Conservation (phyloP, 2,113 vertebrate genomes). For the Eptesicus fuscus region DNA sequence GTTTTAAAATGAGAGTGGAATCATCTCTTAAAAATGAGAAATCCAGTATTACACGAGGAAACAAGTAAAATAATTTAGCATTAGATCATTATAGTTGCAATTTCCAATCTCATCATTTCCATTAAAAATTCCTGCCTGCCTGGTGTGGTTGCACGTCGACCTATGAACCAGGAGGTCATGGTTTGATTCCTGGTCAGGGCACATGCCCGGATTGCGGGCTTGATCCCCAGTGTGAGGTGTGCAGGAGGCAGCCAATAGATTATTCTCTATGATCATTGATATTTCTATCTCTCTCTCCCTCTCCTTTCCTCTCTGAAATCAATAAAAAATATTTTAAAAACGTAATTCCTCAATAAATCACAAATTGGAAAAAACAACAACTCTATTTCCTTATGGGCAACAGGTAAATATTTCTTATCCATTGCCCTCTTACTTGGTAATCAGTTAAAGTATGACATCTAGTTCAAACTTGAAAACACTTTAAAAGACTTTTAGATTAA, state of each 20-base stretch:
- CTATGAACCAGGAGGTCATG: no score
- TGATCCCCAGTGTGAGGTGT: no score
- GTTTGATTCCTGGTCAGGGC: no score
- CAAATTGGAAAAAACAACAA: no score
- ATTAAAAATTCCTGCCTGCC: neutral
- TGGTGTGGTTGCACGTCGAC: no score
- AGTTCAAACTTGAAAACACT: slow-evolving; percentile 20
- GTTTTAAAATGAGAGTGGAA: neutral
- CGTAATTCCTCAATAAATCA: no score
- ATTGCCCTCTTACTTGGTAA: neutral
- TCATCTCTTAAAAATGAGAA: neutral
- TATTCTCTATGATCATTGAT: no score
- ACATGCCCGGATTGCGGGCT: no score
- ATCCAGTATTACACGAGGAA: neutral
- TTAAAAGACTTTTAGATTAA: neutral
- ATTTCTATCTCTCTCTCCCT: no score
- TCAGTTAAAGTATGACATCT: neutral
- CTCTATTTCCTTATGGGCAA: neutral
- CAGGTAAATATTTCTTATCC: neutral
- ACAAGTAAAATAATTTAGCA: slow-evolving; percentile 27
- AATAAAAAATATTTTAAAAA: no score
- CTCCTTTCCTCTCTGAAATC: no score
- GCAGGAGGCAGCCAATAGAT: no score
- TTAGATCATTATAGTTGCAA: neutral
- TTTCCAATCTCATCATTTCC: slow-evolving; percentile 8